Conservation (phyloP, 2,113 vertebrate species). For the Stictonetta naevosa region DNA sequence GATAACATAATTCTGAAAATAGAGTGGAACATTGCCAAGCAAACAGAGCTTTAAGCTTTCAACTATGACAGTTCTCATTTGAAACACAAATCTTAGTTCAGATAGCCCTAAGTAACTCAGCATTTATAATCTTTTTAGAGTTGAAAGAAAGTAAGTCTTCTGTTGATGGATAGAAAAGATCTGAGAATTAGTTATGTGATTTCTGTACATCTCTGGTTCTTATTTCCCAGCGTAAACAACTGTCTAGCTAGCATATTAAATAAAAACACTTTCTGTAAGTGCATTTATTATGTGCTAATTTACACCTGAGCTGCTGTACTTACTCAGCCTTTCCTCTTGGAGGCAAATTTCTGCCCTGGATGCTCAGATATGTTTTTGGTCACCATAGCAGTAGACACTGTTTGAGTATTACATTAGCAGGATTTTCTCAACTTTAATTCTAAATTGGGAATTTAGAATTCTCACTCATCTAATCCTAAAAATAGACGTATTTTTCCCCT, state of each 20-base stretch:
- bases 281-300: neutral
- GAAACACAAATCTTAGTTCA: conserved; percentile 22
- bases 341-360: neutral
- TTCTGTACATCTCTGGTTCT: neutral
- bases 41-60: neutral
- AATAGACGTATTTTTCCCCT: neutral
- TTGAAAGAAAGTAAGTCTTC: neutral
- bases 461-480: neutral
- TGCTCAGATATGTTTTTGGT: neutral
- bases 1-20: conserved; percentile 11
- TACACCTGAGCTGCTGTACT: neutral
- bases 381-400: neutral
- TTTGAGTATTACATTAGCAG: neutral
- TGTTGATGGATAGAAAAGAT: neutral
- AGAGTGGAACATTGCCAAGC: neutral
- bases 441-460: neutral
- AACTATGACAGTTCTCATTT: neutral
- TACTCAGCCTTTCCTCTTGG: neutral
- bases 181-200: neutral
- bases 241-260: neutral
- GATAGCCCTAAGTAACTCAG: neutral
- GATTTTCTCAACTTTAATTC: neutral
- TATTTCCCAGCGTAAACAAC: neutral
- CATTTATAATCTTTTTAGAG: neutral
- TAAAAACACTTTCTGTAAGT: neutral